Evolutionary conservation across 2,888 invertebrate genomes (phyloP).

Genomic region (Lasioglossum lativentre): DNA sequence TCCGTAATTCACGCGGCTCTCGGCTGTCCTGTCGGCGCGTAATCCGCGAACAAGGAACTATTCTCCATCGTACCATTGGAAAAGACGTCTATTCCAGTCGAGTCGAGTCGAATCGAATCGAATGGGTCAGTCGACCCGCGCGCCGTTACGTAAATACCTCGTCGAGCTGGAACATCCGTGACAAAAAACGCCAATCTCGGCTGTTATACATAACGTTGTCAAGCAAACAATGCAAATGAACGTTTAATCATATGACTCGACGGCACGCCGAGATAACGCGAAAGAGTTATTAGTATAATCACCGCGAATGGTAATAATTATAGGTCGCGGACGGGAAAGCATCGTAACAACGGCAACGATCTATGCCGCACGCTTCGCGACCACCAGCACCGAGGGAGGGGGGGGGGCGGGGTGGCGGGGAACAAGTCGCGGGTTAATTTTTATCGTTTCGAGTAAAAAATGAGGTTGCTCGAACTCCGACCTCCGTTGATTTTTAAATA

Average conservation of each 20-base stretch:
- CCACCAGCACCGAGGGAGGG: background rate
- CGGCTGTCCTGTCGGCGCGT: slow-evolving; percentile 61
- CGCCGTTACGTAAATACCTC: slow-evolving; percentile 11
- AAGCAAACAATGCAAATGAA: slow-evolving; percentile 24
- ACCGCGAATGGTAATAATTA: slow-evolving; percentile 77
- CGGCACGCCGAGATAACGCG: slow-evolving; percentile 22
- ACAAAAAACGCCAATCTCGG: slow-evolving; percentile 9
- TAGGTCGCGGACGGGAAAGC: slow-evolving; percentile 51
- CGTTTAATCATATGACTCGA: slow-evolving; percentile 13
- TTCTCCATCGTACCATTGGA: background rate
- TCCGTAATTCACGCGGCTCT: slow-evolving; percentile 66
- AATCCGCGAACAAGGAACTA: slow-evolving; percentile 64
- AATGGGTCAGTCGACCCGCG: background rate
- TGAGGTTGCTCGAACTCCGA: background rate
- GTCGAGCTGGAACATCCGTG: background rate
- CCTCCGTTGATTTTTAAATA: background rate
- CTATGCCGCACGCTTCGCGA: background rate
- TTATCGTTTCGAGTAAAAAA: background rate
- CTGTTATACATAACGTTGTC: slow-evolving; percentile 8
- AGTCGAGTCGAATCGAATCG: background rate
- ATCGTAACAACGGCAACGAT: slow-evolving; percentile 21
- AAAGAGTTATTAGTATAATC: slow-evolving; percentile 68
- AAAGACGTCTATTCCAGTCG: background rate
- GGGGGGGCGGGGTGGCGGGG: too few species aligned
- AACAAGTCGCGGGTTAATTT: background rate